phyloP scores from a whole-genome alignment of 2,888 invertebrate genomes.

The Scaptomyza tumidula region DNA sequence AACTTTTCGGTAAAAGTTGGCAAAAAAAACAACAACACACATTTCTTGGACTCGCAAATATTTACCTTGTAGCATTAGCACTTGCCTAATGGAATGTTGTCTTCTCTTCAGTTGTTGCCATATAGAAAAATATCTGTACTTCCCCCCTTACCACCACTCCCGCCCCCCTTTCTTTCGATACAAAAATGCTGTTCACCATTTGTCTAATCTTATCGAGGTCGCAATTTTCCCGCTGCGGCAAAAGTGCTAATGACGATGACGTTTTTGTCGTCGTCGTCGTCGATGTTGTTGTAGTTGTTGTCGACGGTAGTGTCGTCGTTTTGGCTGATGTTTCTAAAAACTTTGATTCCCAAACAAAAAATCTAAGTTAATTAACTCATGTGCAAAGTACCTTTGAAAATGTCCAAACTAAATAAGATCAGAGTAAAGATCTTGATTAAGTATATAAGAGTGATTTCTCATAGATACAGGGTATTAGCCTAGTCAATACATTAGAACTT shows the following conservation, averaged over 20 bases:
- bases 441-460: too few relatives aligned
- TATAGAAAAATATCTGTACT: conserved; percentile 17
- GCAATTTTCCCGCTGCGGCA: conserved; percentile 67
- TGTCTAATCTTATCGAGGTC: conserved; percentile 74
- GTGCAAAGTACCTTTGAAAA: background rate
- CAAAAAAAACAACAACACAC: conserved; percentile 38
- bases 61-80: conserved; percentile 63
- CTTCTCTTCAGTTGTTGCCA: conserved; percentile 54
- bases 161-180: conserved; percentile 7
- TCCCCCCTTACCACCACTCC: background rate
- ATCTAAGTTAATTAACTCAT: background rate
- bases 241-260: conserved; percentile 64
- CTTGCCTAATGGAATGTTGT: conserved; percentile 57
- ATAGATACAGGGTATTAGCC: background rate
- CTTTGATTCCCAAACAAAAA: background rate
- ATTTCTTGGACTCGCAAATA: conserved; percentile 67
- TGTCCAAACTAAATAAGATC: too few relatives aligned
- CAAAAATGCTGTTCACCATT: conserved; percentile 39
- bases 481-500: background rate
- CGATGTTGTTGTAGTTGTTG: conserved; percentile 18
- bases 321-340: conserved; percentile 33
- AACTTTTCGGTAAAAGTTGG: conserved; percentile 53
- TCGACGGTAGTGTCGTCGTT: conserved; percentile 29
- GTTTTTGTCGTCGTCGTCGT: conserved; percentile 25
- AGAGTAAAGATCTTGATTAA: too few relatives aligned